Evolutionary conservation across 2,797 vertebrate genomes (phyloP).

Genomic region (Enteromius radiatus): DNA sequence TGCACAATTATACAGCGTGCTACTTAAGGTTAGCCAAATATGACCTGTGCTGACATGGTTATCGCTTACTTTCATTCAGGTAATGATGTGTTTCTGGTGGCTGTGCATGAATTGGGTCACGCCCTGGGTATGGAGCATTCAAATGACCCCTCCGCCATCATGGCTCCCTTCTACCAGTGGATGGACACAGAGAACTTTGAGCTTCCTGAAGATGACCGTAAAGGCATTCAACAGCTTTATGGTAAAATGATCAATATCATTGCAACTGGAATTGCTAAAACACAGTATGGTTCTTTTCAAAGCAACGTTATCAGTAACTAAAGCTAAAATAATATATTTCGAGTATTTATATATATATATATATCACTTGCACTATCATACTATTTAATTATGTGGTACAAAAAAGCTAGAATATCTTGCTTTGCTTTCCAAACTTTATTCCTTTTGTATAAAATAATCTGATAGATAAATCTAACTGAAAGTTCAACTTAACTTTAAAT

Average conservation of each 20-base stretch:
- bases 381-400: background rate
- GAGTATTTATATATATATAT: background rate
- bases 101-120: constrained; percentile 91
- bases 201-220: constrained; percentile 88
- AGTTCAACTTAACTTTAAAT: background rate
- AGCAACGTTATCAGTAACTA: constrained; percentile 1
- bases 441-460: background rate
- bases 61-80: constrained; percentile 70
- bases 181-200: constrained; percentile 91
- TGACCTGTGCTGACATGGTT: constrained; percentile 14
- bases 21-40: background rate
- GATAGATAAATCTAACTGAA: background rate
- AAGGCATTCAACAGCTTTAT: constrained; percentile 90
- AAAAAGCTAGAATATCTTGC: background rate
- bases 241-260: constrained; percentile 67
- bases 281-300: background rate
- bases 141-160: constrained; percentile 90
- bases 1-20: background rate
- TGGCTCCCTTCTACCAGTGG: constrained; percentile 96
- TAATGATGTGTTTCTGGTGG: constrained; percentile 90
- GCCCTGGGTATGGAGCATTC: constrained; percentile 92
- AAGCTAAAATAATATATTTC: background rate
- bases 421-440: background rate
- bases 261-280: background rate
- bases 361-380: background rate